Conservation (phyloP, 2,888 invertebrate species). For the Heliconius cydno region DNA sequence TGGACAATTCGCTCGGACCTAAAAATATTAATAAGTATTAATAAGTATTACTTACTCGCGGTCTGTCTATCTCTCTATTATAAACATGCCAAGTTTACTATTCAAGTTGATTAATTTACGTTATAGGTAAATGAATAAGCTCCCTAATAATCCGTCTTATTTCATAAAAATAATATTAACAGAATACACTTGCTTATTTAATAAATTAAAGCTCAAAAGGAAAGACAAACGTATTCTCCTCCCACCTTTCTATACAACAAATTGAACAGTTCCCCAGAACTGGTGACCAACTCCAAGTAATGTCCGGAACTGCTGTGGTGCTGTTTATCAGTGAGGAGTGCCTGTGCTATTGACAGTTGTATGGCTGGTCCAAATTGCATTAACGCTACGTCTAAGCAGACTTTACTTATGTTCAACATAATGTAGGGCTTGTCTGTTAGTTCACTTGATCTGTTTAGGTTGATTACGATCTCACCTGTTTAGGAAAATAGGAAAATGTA, state of each 20-base stretch:
- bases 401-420: constrained; percentile 86
- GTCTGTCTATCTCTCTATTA: too few relatives aligned
- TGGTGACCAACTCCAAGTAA: constrained; percentile 89
- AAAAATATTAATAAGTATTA: constrained; percentile 23
- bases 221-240: background rate
- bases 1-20: constrained; percentile 92
- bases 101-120: too few relatives aligned
- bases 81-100: too few relatives aligned
- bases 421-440: constrained; percentile 88
- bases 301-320: constrained; percentile 89
- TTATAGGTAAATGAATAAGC: too few relatives aligned
- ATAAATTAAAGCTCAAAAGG: background rate
- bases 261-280: constrained; percentile 86
- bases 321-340: constrained; percentile 87
- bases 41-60: background rate
- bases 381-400: constrained; percentile 88
- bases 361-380: constrained; percentile 91
- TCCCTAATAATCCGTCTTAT: too few relatives aligned
- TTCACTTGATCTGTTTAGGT: constrained; percentile 86
- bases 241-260: constrained; percentile 89
- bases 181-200: too few relatives aligned
- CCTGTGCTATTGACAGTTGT: constrained; percentile 81
- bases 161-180: too few relatives aligned
- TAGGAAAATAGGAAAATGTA: background rate
- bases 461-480: constrained; percentile 84